phyloP scores from a whole-genome alignment of 2,113 vertebrate species.

The Gasterosteus aculeatus region DNA sequence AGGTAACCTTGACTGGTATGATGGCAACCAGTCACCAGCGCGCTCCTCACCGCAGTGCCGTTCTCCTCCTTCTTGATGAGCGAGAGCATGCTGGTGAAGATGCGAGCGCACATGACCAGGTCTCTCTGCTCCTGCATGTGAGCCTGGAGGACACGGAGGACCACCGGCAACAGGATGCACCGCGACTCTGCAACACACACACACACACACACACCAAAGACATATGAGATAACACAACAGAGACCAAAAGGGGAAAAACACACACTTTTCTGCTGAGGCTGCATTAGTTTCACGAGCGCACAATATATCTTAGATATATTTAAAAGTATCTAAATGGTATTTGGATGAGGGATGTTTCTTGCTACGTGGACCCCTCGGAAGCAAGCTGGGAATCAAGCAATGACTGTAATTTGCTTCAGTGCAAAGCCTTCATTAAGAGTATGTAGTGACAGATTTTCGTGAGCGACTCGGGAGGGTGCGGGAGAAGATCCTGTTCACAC shows the following conservation, averaged over 20 bases:
- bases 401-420: constrained; percentile 32
- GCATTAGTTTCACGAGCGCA: background rate
- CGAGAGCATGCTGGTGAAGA: constrained; percentile 97
- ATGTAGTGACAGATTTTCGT: background rate
- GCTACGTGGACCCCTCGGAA: constrained; percentile 16
- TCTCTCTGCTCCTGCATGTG: constrained; percentile 97
- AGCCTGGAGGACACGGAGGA: constrained; percentile 91
- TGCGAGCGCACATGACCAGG: constrained; percentile 93
- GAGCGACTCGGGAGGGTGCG: too few relatives aligned
- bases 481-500: too few relatives aligned
- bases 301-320: constrained; percentile 9
- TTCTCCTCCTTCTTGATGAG: constrained; percentile 92
- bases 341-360: constrained; percentile 25
- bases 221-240: background rate
- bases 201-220: constrained; percentile 22
- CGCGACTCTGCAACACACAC: constrained; percentile 86
- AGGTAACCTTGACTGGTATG: too few relatives aligned
- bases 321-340: constrained; percentile 20
- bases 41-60: constrained; percentile 83
- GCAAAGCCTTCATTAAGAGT: constrained; percentile 41
- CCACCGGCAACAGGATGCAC: constrained; percentile 93
- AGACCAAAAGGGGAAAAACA: background rate
- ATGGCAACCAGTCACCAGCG: background rate
- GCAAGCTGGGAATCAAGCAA: constrained; percentile 14
- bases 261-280: background rate